Evolutionary conservation across 1,140 invertebrate species (phyloP).

Genomic region (Apis laboriosa): DNA sequence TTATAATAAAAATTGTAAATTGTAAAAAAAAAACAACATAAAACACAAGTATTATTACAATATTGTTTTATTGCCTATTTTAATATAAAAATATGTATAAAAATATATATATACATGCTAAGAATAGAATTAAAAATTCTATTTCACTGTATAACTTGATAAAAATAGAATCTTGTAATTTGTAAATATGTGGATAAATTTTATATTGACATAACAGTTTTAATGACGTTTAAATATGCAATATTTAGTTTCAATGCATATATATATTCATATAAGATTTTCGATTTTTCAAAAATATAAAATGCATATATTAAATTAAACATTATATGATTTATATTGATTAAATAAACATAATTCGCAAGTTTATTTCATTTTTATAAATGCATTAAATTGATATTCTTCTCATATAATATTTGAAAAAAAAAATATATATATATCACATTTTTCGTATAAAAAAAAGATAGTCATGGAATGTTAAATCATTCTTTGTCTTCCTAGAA

Average conservation of each 20-base stretch:
- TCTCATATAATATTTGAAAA: neutral
- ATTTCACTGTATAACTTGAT: neutral
- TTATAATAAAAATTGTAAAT: neutral
- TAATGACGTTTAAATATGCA: neutral
- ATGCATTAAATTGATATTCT: neutral
- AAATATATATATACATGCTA: neutral
- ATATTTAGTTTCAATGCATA: neutral
- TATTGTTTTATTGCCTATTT: neutral
- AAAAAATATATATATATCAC: neutral
- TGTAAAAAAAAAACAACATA: neutral
- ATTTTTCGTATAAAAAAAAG: conserved; percentile 5
- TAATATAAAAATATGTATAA: neutral
- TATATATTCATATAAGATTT: neutral
- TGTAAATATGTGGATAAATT: neutral
- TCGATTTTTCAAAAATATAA: neutral
- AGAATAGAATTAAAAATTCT: neutral
- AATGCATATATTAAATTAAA: neutral
- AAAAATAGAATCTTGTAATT: conserved; percentile 4
- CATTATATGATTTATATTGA: neutral
- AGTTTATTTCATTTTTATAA: neutral
- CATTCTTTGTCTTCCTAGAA: neutral
- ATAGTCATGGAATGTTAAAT: conserved; percentile 20
- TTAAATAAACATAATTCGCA: neutral
- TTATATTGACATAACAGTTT: neutral
- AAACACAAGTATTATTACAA: neutral